Evolutionary conservation across 2,113 vertebrate species (phyloP).

Genomic region (Casuarius casuarius): DNA sequence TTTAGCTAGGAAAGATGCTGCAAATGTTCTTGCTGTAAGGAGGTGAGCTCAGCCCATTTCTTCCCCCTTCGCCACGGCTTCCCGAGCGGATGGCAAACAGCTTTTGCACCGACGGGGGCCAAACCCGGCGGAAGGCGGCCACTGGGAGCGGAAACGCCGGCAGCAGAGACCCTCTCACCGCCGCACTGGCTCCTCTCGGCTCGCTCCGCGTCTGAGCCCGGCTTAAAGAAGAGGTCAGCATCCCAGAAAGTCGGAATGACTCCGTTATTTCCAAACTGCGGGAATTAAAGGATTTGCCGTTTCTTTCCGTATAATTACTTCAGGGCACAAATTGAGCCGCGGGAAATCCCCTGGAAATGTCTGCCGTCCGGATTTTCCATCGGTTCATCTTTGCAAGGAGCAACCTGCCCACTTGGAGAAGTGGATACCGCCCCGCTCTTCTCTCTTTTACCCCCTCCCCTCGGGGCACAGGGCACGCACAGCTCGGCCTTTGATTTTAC

Average conservation of each 20-base stretch:
- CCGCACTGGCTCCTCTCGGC: not conserved
- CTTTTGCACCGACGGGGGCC: not conserved
- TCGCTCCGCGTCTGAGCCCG: not conserved
- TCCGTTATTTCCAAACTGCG: not conserved
- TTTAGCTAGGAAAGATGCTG: not conserved
- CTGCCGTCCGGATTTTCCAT: not conserved
- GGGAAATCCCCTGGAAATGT: not conserved
- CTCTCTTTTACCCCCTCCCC: not conserved
- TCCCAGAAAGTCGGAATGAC: not conserved
- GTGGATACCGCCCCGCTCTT: rapidly evolving
- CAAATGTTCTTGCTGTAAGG: too few species aligned
- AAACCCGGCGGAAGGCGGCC: not conserved
- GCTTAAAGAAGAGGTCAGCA: not conserved
- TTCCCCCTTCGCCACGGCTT: not conserved
- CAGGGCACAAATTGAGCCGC: not conserved
- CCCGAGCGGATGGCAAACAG: too few species aligned
- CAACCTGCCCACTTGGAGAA: too few species aligned
- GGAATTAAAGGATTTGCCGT: not conserved
- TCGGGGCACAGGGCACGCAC: rapidly evolving
- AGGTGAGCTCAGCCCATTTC: not conserved
- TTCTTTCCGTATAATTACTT: not conserved
- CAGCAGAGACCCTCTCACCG: too few species aligned
- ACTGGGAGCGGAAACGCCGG: not conserved
- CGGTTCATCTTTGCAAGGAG: not conserved
- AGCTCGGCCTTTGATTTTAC: not conserved